A percentile compares a stretch with the other conserved stretches of the same genome.
Conservation (phyloP, 2,797 vertebrate species). For the Gymnoscopelus braueri region DNA sequence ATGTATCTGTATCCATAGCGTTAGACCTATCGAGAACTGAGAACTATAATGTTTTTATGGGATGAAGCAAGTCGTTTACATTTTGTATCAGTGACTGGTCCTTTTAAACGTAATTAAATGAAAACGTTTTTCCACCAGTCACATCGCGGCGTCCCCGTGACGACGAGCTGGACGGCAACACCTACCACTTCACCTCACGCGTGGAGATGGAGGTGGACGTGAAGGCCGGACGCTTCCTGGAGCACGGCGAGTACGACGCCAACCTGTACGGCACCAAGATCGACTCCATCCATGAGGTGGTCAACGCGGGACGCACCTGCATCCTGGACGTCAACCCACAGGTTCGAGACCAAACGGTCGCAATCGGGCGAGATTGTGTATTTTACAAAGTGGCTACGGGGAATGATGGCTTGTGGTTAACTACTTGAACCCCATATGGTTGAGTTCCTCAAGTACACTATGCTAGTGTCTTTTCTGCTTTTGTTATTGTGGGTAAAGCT, state of each 20-base stretch:
- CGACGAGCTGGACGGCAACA: constrained; percentile 93
- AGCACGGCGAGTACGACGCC: constrained; percentile 97
- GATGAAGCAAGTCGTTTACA: no score
- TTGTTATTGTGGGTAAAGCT: no score
- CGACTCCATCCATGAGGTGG: constrained; percentile 95
- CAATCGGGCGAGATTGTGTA: neutral
- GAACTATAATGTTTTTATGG: no score
- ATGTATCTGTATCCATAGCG: no score
- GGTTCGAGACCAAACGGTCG: constrained; percentile 66
- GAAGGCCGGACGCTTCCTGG: constrained; percentile 93
- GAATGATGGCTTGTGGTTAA: no score
- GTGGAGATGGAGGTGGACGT: constrained; percentile 95
- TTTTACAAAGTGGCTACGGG: no score
- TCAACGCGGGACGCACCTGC: constrained; percentile 90
- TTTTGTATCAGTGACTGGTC: no score
- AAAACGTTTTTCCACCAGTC: constrained; percentile 73
- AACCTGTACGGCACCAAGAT: constrained; percentile 99
- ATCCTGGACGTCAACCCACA: constrained; percentile 98
- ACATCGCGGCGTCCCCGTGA: constrained; percentile 94
- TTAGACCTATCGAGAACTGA: no score
- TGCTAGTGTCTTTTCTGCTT: no score
- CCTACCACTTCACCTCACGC: constrained; percentile 92
- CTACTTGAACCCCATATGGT: no score
- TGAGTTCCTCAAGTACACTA: no score
- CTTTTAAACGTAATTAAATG: neutral